A percentile compares a stretch with the other conserved stretches of the same genome.
Evolutionary conservation across 1,140 invertebrate species (phyloP).

Genomic region (Phocides pigmalion): DNA sequence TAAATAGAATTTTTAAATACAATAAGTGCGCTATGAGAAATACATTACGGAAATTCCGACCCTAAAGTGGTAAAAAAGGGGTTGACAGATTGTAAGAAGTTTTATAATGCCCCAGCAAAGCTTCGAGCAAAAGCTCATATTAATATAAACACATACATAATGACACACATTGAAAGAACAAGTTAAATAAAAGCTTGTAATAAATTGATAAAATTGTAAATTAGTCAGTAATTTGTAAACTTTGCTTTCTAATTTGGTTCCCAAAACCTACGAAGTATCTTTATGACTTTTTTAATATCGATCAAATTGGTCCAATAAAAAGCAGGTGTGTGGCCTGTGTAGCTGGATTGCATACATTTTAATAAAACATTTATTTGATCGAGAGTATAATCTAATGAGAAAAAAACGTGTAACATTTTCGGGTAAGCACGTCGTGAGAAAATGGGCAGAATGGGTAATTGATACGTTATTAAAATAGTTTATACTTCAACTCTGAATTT

Average conservation of each 20-base stretch:
- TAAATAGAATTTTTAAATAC: too few species aligned
- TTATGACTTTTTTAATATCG: slow-evolving; percentile 30
- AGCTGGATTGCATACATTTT: background rate
- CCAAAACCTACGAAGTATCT: slow-evolving; percentile 27
- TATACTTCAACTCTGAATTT: too few species aligned
- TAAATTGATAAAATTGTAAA: slow-evolving; percentile 22
- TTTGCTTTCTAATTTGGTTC: slow-evolving; percentile 21
- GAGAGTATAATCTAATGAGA: slow-evolving; percentile 11
- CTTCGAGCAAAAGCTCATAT: too few species aligned
- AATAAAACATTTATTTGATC: slow-evolving; percentile 16
- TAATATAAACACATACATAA: too few species aligned
- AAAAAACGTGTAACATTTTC: background rate
- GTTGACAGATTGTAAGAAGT: too few species aligned
- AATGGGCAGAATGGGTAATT: slow-evolving; percentile 4
- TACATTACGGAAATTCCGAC: too few species aligned
- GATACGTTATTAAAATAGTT: background rate
- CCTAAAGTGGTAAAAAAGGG: too few species aligned
- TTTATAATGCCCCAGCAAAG: too few species aligned
- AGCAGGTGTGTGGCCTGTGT: slow-evolving; percentile 15
- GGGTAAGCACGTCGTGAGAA: slow-evolving; percentile 1
- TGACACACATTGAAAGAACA: too few species aligned
- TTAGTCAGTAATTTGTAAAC: slow-evolving; percentile 23
- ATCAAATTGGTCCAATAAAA: slow-evolving; percentile 31
- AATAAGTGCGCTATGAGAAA: too few species aligned
- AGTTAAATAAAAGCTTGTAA: background rate